These are phyloP conservation scores for Leiothrix lutea DNA, from an alignment of 2,113 vertebrate species.

Conservation along the genomic window DNA sequence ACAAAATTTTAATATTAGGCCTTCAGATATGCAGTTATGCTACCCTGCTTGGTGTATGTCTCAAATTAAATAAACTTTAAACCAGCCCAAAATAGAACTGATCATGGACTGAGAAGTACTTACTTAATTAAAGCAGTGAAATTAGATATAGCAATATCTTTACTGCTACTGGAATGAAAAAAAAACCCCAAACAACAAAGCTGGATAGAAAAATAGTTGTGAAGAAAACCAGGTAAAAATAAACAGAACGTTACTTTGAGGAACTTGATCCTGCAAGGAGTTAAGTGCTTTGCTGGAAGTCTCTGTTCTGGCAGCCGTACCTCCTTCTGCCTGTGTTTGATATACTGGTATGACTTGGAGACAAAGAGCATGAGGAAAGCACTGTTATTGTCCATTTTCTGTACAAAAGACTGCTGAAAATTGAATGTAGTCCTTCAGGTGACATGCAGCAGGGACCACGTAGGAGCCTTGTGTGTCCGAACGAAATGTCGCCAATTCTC, in stretches of 20 bases:
- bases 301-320: neutral
- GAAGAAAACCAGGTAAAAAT: neutral
- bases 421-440: neutral
- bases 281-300: neutral
- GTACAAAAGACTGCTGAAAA: neutral
- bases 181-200: neutral
- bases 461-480: neutral
- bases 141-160: neutral
- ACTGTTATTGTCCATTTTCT: neutral
- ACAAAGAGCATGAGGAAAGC: neutral
- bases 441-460: neutral
- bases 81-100: neutral
- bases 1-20: neutral
- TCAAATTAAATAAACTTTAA: constrained; percentile 9
- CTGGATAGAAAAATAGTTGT: neutral
- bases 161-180: neutral
- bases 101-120: neutral
- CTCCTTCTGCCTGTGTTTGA: neutral
- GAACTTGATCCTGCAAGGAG: neutral
- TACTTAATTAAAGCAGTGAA: constrained; percentile 4
- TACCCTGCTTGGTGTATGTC: neutral
- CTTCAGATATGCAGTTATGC: neutral
- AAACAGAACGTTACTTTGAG: neutral
- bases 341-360: neutral
- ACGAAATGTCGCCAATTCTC: fast-evolving